Conservation (phyloP, 2,113 vertebrate species). For the Herpailurus yagouaroundi region DNA sequence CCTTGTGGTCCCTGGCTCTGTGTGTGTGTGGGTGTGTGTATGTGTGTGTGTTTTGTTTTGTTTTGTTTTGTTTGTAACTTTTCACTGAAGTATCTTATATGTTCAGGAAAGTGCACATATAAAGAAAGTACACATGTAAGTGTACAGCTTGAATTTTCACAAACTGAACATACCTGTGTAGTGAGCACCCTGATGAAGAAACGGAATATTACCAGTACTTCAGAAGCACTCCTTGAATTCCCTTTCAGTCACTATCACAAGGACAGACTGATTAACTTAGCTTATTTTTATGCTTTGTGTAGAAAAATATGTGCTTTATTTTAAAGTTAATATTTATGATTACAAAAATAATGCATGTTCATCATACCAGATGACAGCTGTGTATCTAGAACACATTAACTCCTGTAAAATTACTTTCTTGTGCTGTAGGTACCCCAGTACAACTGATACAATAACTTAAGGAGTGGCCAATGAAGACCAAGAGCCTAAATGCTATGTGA, state of each 20-base stretch:
- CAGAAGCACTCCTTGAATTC: not conserved
- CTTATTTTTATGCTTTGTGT: not conserved
- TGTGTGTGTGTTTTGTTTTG: not conserved
- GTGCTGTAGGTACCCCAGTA: not conserved
- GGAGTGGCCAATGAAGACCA: not conserved
- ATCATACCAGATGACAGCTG: not conserved
- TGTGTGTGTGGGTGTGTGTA: no score
- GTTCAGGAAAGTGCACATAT: no score
- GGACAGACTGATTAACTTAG: not conserved
- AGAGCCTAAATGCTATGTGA: not conserved
- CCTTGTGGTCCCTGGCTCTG: not conserved
- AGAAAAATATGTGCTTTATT: not conserved
- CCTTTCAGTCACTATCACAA: not conserved
- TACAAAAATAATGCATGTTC: not conserved
- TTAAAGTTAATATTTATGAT: slow-evolving; percentile 5
- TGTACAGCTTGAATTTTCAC: not conserved
- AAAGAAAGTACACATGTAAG: not conserved
- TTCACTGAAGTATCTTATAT: not conserved
- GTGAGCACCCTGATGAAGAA: not conserved
- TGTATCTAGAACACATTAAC: not conserved
- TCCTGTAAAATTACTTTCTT: not conserved
- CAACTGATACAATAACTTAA: not conserved
- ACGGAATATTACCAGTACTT: not conserved
- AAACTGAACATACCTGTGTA: not conserved
- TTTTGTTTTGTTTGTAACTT: not conserved